phyloP scores from a whole-genome alignment of 2,888 invertebrate genomes.

The Eudemis profundana region DNA sequence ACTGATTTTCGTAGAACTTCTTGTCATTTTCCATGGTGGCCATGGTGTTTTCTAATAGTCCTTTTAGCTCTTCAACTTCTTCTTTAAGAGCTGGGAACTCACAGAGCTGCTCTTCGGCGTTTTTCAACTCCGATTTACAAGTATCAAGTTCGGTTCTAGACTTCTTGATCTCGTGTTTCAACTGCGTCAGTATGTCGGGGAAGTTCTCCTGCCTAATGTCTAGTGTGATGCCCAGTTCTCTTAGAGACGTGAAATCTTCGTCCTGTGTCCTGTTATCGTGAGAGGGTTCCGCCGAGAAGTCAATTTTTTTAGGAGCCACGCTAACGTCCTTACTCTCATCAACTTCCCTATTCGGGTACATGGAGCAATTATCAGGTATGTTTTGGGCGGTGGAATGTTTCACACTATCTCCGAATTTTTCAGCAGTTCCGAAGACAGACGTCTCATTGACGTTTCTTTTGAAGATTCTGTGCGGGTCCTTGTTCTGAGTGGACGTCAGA shows the following conservation, averaged over 20 bases:
- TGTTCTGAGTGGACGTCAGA: slow-evolving; percentile 75
- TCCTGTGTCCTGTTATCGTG: slow-evolving; percentile 68
- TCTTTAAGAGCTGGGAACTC: slow-evolving; percentile 82
- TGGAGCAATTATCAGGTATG: slow-evolving; percentile 78
- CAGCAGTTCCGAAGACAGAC: slow-evolving; percentile 66
- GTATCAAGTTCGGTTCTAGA: slow-evolving; percentile 83
- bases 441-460: slow-evolving; percentile 80
- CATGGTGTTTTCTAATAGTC: slow-evolving; percentile 78
- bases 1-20: slow-evolving; percentile 83
- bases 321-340: slow-evolving; percentile 69
- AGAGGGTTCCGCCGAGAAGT: slow-evolving; percentile 73
- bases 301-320: slow-evolving; percentile 79
- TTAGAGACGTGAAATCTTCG: slow-evolving; percentile 80
- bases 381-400: slow-evolving; percentile 66
- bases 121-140: slow-evolving; percentile 82
- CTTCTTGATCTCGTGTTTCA: slow-evolving; percentile 84
- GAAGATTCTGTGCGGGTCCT: slow-evolving; percentile 62
- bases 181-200: slow-evolving; percentile 75
- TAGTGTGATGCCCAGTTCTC: slow-evolving; percentile 81
- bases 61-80: slow-evolving; percentile 79
- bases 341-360: slow-evolving; percentile 78
- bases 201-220: slow-evolving; percentile 76
- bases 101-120: slow-evolving; percentile 82
- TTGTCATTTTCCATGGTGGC: slow-evolving; percentile 83
- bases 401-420: slow-evolving; percentile 57